These are phyloP conservation scores for Hydrophis major DNA, from an alignment of 2,797 vertebrate genomes.

Conservation along the genomic window DNA sequence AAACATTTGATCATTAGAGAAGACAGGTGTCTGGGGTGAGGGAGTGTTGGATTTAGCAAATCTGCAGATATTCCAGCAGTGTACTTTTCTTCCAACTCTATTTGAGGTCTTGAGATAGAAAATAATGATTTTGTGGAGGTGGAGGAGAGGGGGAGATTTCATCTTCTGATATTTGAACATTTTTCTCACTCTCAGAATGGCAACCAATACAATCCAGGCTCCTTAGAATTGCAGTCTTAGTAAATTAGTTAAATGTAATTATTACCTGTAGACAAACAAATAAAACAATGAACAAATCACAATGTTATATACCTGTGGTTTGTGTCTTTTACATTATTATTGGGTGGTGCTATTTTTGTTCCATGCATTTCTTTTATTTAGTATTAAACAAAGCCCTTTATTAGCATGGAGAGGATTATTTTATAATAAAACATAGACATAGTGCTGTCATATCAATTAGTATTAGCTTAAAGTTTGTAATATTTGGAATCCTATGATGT, in stretches of 20 bases:
- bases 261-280: background rate
- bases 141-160: background rate
- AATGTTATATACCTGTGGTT: background rate
- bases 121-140: background rate
- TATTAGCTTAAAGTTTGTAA: background rate
- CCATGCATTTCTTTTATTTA: background rate
- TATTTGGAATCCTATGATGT: background rate
- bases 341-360: background rate
- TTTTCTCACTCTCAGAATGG: background rate
- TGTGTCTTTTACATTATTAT: background rate
- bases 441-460: background rate
- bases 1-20: background rate
- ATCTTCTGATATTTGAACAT: background rate
- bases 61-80: background rate
- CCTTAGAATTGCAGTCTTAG: background rate
- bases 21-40: background rate
- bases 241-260: slow-evolving; percentile 25
- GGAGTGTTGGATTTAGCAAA: background rate
- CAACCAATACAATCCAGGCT: background rate
- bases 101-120: background rate
- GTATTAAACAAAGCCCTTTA: background rate
- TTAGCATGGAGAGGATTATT: background rate
- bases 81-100: background rate
- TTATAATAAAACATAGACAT: background rate
- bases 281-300: background rate